Evolutionary conservation across 92 coral and sea anemone species (phyloP), one percentile per base, ranked within the genome.

Genomic region (Palythoa grandis): DNA sequence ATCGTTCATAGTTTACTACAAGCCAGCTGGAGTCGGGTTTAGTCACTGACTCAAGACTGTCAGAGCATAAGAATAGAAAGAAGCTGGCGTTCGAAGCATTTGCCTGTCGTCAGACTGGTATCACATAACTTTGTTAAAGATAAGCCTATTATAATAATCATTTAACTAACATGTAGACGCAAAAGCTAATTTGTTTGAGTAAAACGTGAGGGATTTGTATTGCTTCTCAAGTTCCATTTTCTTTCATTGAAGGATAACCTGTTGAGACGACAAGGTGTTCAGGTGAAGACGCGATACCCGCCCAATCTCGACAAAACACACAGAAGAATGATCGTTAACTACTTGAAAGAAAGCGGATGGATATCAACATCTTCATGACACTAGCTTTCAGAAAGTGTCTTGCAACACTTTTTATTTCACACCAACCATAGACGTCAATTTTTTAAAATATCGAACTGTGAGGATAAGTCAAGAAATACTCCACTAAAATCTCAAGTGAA

Each of bases 311-410:
- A 95, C 83, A 96, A 96, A 71, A 93, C 93, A 14, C 99, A 96
- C 82, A 84, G 99, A 88, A 79, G 93, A 50, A 90, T 92, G 70
- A 93, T 96, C 43, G 91, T 96, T 40, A 91, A 90, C 87, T 96
- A 91, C 79, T 95, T 96, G 58, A 96, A 96, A 82, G 99, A 96
- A 83, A 95, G 99, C 67, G 99, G 99, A 35, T 96, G 99, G 99
- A 91, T 96, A 29, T 93, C 96, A 4, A 92, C 89, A n/a, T 65
- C 86, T 56, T 91, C 93, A 29, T 94, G 87, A 91, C 87, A 83
- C 72, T 79, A 5, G 86, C 48, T 74, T 48, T 23, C 22, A 38
- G 20, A 61, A 3, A 40, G 82, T 76, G 38, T 76, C 66, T 9
- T 8, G 48, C 65, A 52, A 82, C 76, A 25, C 4, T 52, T 53